Evolutionary conservation across 1,140 invertebrate genomes (phyloP).

Genomic region (Drosophila bocqueti): DNA sequence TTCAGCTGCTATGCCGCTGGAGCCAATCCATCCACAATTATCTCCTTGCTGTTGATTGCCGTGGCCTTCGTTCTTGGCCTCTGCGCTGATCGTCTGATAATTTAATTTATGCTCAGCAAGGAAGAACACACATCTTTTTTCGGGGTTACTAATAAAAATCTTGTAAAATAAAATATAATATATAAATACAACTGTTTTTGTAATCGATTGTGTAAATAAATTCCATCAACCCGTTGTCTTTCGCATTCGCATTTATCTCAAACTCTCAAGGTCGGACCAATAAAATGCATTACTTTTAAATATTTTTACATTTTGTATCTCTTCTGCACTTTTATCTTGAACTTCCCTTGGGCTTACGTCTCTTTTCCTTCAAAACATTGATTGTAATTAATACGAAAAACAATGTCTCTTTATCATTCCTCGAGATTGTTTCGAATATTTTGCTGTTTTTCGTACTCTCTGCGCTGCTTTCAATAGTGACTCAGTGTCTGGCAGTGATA

Average conservation of each 20-base stretch:
- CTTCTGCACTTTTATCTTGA: neutral
- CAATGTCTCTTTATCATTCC: constrained; percentile 8
- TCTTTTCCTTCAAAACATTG: neutral
- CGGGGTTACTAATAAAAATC: neutral
- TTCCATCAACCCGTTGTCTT: neutral
- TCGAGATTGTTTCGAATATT: neutral
- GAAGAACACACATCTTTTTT: too few species aligned
- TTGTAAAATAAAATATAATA: neutral
- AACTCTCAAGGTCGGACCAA: neutral
- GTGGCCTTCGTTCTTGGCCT: constrained; percentile 4
- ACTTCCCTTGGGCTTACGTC: neutral
- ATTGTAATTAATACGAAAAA: neutral
- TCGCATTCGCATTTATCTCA: neutral
- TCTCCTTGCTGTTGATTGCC: constrained; percentile 49
- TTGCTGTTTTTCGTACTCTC: neutral
- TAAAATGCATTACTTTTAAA: neutral
- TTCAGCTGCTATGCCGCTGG: constrained; percentile 58
- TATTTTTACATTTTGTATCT: too few species aligned
- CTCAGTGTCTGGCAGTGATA: constrained; percentile 26
- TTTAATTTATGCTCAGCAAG: neutral
- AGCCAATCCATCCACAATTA: constrained; percentile 40
- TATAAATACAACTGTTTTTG: neutral
- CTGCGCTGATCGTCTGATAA: neutral
- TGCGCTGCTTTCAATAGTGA: constrained; percentile 8
- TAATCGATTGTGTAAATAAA: neutral